Evolutionary conservation across 2,888 invertebrate genomes (phyloP), one percentile per base, ranked within the genome.

Genomic region (Anthophora plumipes): DNA sequence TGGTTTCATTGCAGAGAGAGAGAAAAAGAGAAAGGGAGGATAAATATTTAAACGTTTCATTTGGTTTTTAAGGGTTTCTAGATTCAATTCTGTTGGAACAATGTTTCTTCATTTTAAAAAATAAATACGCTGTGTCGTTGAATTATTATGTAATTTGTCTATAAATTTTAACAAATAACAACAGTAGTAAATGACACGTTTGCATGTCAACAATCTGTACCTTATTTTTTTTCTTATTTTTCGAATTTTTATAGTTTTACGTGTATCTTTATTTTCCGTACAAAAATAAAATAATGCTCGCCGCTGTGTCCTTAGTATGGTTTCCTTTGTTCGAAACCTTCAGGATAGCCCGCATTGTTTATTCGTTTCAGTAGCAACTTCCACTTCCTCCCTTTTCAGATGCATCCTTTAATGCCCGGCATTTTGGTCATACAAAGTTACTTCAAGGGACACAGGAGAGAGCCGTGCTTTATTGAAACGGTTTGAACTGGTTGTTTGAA

Each of bases 361-460:
- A 59, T 76, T 76, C 64, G 57, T 73, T 63, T 72, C 22, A n/a
- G 22, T 50, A 31, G 57, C 55, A 72, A 64, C 43, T 59, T 52
- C 20, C 48, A 37, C 43, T 72, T 72, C 72, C 57, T 37, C 8
- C 22, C 43, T 37, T 59, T 76, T 59, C 64, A 64, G 31, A 52
- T 41, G 9, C 37, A 59, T 64, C 31, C 48, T 57, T 52, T 76
- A 63, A 64, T 31, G 64, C 17, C 12, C 17, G 5, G 1, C 14
- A 12, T 31, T 17, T 41, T 20, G n/a, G 25, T 22, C 14, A 14
- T 22, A 25, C n/a, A 39, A 57, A 48, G 20, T 41, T 63, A 17
- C 5, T 31, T 43, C 37, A 22, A 43, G 41, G 31, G 25, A 20
- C 39, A 14, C 6, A 4, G 20, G 39, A 59, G 39, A 22, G 31